A percentile compares a stretch with the other conserved stretches of the same genome.
Evolutionary conservation across 2,797 vertebrate genomes (phyloP).

Genomic region (Cossypha polioptera): DNA sequence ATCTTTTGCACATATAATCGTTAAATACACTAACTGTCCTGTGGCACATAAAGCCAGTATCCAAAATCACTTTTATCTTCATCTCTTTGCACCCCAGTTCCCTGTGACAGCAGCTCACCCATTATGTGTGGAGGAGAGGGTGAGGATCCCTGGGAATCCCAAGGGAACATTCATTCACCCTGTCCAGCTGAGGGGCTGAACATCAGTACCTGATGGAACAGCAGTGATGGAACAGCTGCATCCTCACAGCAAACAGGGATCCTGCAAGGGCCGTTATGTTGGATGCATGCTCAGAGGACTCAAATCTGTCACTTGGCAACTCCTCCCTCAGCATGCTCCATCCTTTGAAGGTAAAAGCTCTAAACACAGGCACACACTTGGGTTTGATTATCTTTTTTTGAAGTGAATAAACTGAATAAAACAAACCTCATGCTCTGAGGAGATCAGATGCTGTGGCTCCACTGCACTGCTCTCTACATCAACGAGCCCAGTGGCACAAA

Average conservation of each 20-base stretch:
- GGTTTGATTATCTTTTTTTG: background rate
- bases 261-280: background rate
- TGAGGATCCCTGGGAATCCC: background rate
- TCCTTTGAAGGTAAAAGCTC: background rate
- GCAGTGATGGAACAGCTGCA: background rate
- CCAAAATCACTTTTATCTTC: background rate
- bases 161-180: fast-evolving
- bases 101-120: background rate
- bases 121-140: background rate
- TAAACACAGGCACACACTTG: background rate
- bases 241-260: background rate
- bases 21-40: background rate
- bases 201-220: background rate
- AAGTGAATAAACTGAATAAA: background rate
- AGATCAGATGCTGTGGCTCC: background rate
- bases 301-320: background rate
- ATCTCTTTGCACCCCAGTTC: background rate
- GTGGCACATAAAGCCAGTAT: fast-evolving
- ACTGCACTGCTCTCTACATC: background rate
- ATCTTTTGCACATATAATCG: background rate
- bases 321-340: background rate
- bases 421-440: background rate
- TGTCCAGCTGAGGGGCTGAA: background rate
- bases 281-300: background rate
- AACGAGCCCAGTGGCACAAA: fast-evolving